phyloP scores from a whole-genome alignment of 2,113 vertebrate species.

The Ptyas mucosa region DNA sequence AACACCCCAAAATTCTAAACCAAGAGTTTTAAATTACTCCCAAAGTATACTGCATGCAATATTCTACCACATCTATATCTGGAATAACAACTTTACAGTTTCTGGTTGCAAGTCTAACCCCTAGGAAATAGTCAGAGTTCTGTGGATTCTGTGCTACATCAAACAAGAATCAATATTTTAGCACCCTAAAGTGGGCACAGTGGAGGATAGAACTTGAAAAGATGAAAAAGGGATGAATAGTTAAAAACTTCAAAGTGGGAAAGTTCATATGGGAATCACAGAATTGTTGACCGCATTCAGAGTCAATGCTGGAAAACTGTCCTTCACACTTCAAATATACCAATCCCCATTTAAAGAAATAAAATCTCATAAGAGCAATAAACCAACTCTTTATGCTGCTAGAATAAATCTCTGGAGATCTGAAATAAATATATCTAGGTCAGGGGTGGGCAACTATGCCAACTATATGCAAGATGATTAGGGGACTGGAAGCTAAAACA shows the following conservation, averaged over 20 bases:
- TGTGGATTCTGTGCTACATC: not conserved
- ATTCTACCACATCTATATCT: not conserved
- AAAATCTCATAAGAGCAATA: not conserved
- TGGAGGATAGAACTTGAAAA: slow-evolving; percentile 6
- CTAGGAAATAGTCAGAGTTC: not conserved
- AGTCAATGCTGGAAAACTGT: not conserved
- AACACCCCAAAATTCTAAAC: not conserved
- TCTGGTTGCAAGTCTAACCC: not conserved
- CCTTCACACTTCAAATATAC: slow-evolving; percentile 14
- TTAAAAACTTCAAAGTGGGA: slow-evolving; percentile 3
- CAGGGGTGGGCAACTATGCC: not conserved
- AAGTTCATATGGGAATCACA: slow-evolving; percentile 12
- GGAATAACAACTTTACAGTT: not conserved
- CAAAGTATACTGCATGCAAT: not conserved
- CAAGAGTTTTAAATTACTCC: not conserved
- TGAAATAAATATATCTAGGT: not conserved
- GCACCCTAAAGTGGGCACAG: not conserved
- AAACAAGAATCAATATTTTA: slow-evolving; percentile 30
- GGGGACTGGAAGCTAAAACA: too few species aligned
- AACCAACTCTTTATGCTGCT: not conserved
- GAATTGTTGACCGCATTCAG: not conserved
- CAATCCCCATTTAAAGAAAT: not conserved
- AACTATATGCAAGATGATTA: not conserved
- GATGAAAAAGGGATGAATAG: slow-evolving; percentile 10
- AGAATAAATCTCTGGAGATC: slow-evolving; percentile 2